Base-by-base conservation (phyloP, 2,888 invertebrate species). In the Candidula unifasciata region DNA sequence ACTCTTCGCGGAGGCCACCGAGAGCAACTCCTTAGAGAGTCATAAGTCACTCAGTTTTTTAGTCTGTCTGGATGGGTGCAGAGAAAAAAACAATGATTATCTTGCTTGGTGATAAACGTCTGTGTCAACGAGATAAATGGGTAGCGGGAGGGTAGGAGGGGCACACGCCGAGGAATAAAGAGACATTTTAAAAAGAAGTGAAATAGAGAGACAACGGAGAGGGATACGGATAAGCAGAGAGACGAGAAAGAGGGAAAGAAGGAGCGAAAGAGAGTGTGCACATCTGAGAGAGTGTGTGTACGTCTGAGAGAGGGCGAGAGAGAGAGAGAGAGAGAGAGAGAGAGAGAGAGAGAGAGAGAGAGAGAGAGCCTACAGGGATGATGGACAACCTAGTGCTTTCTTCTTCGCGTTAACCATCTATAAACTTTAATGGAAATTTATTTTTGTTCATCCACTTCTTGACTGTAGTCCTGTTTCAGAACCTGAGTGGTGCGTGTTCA, bases 1-100 rank as follows among this genome's bases (percentile, higher is more conserved):
- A 35, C 77, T 35, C 60, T 35, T 35, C 60, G 35, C n/a, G 60
- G 60, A 54, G 77, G 60, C 52, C 77, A 52, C 52, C 60, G 18
- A 21, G 10, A 35, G 13, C 73, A 73, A 37, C 13, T 33, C 3
- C 77, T 77, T 57, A 54, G 8, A 52, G 35, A 77, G 57, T 16
- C n/a, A 77, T 60, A 33, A 77, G 77, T 57, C 60, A 57, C 10
- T 8, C 44, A 10, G 44, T 44, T 44, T 44, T 44, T 44, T 44
- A 44, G 44, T 6, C 44, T 44, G 44, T 44, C 44, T 44, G 44
- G 13, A 13, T 44, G 13, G 13, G 44, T 44, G 13, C 44, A 44
- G 44, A 1, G n/a, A n/a, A n/a, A n/a, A n/a, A n/a, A n/a, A 44
- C 8, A 44, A 1, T 44, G 44, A 44, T 44, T 44, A 44, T 44